Evolutionary conservation across 2,888 invertebrate species (phyloP), one percentile per base, ranked within the genome.

Genomic region (Cryptosula pallasiana): DNA sequence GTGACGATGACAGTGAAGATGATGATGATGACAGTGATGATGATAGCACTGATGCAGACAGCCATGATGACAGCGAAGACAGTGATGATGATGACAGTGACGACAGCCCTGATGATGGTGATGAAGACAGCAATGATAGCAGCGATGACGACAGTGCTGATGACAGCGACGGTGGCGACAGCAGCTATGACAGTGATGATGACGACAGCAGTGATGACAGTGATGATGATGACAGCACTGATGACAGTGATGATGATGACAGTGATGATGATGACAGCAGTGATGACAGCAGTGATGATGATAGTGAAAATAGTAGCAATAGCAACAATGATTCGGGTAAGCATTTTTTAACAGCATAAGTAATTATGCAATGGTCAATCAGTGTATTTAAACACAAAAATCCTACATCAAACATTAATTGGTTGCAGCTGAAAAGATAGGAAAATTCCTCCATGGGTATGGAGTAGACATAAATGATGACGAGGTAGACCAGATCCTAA

Each of bases 381-480:
- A n/a, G n/a, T n/a, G n/a, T n/a, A n/a, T n/a, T n/a, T n/a, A n/a
- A n/a, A n/a, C n/a, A n/a, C n/a, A n/a, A n/a, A n/a, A n/a, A n/a
- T n/a, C n/a, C n/a, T n/a, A n/a, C n/a, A n/a, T n/a, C n/a, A n/a
- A n/a, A n/a, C n/a, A n/a, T n/a, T n/a, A n/a, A n/a, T n/a, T n/a
- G n/a, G n/a, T n/a, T n/a, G n/a, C n/a, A n/a, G 45, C 45, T 45
- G 45, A 57, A 16, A 23, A 16, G 3, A 25, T n/a, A n/a, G n/a
- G n/a, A n/a, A n/a, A n/a, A n/a, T n/a, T 57, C 5, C 57, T 57
- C 2, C 63, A 63, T 29, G n/a, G 2, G n/a, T 63, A 63, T 63
- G 63, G 63, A 3, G 29, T 63, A 16, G 3, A 27, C 9, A 63
- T 29, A 32, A n/a, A n/a, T n/a, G 63, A 63, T 63, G 32, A 20